Evolutionary conservation across 2,113 vertebrate genomes (phyloP).

Genomic region (Periophthalmus modestus): DNA sequence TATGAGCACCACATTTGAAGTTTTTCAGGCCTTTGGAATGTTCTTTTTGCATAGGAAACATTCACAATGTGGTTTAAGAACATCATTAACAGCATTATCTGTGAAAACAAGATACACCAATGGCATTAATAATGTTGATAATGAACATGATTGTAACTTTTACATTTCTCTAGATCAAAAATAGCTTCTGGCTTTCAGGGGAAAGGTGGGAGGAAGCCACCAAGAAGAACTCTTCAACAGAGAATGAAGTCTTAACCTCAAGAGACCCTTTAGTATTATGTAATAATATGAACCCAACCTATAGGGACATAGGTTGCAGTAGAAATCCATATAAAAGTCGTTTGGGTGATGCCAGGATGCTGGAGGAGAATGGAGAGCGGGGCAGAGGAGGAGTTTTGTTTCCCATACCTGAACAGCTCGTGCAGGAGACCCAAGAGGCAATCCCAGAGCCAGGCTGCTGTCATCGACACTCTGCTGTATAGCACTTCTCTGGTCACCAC

Average conservation of each 20-base stretch:
- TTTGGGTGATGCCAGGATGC: neutral
- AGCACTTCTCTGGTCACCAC: neutral
- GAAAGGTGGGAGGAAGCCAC: no score
- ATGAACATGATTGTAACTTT: no score
- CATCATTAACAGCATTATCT: no score
- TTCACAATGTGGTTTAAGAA: no score
- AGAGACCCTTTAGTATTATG: neutral
- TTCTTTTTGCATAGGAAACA: no score
- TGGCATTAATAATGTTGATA: no score
- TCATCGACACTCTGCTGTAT: slow-evolving; percentile 5
- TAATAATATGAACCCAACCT: neutral
- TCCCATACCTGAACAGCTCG: slow-evolving; percentile 9
- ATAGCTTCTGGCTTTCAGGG: no score
- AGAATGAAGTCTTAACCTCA: neutral
- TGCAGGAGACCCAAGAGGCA: neutral
- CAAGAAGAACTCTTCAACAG: no score
- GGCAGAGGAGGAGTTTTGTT: neutral
- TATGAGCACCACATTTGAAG: no score
- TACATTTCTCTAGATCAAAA: no score
- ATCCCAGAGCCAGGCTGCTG: neutral
- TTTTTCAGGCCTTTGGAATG: no score
- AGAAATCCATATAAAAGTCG: neutral
- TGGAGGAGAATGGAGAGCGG: neutral
- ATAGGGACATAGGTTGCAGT: neutral
- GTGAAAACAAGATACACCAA: no score